Conservation (phyloP, 2,113 vertebrate genomes). For the Condylura cristata region DNA sequence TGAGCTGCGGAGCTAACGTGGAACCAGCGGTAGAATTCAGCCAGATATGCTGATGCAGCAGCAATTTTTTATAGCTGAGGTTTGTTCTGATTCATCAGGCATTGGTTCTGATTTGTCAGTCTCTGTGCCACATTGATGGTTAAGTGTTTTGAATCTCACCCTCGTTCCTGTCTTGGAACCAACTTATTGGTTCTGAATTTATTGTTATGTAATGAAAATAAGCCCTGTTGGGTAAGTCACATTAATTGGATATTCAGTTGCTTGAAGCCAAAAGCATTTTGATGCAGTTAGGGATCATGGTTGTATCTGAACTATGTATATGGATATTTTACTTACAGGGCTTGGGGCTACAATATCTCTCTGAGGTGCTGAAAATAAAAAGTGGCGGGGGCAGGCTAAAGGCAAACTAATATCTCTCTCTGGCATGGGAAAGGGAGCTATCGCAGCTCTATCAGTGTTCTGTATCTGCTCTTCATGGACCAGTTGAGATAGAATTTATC, state of each 20-base stretch:
- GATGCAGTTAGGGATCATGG: not conserved
- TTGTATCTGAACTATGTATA: not conserved
- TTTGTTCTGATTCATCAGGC: not conserved
- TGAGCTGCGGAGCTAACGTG: not conserved
- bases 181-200: not conserved
- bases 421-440: not conserved
- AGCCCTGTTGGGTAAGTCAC: not conserved
- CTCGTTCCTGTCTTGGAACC: not conserved
- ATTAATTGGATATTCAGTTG: not conserved
- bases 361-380: not conserved
- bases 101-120: not conserved
- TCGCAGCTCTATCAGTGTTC: not conserved
- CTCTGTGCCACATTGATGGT: not conserved
- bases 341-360: not conserved
- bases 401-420: not conserved
- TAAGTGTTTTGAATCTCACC: not conserved
- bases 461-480: slow-evolving; percentile 38
- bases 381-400: not conserved
- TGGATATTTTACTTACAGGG: not conserved
- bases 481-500: slow-evolving; percentile 50
- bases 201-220: not conserved
- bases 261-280: not conserved
- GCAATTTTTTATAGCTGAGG: too few relatives aligned
- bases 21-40: not conserved
- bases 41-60: not conserved